These are phyloP conservation scores for Ptilorrhoa leucosticta DNA, from an alignment of 2,113 vertebrate genomes.

Conservation along the genomic window DNA sequence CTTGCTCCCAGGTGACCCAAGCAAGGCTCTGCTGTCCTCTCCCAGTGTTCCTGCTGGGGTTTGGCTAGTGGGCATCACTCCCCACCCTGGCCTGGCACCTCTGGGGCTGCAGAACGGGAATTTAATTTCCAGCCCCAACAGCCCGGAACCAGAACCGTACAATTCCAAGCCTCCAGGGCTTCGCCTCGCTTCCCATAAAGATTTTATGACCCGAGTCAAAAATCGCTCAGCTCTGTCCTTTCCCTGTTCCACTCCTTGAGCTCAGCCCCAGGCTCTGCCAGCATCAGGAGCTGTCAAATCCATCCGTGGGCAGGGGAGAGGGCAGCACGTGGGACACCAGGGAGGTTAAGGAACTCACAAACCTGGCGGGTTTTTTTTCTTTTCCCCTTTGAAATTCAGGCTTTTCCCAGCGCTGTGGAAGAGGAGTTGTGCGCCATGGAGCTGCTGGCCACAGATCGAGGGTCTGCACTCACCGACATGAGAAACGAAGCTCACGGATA, in stretches of 20 bases:
- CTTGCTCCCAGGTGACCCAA: background rate
- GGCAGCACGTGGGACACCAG: background rate
- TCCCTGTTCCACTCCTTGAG: background rate
- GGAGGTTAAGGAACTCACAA: background rate
- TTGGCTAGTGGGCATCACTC: background rate
- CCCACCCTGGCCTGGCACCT: background rate
- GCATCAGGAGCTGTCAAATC: constrained; percentile 22
- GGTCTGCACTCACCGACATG: fast-evolving
- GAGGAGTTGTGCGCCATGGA: background rate
- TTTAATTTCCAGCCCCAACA: background rate
- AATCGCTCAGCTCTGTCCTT: background rate
- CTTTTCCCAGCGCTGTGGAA: background rate
- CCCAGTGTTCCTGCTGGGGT: background rate
- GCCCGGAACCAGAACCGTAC: background rate
- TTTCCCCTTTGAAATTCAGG: background rate
- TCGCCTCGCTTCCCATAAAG: background rate
- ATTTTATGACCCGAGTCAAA: constrained; percentile 18
- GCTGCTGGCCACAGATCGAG: fast-evolving
- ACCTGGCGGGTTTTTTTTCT: background rate
- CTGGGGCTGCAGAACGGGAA: background rate
- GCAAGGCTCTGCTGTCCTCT: background rate
- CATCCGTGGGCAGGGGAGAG: background rate
- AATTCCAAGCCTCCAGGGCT: background rate
- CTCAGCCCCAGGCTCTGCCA: constrained; percentile 14
- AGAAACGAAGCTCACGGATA: no score